Evolutionary conservation across 1,140 invertebrate genomes (phyloP).

Genomic region (Lysiphlebus fabarum): DNA sequence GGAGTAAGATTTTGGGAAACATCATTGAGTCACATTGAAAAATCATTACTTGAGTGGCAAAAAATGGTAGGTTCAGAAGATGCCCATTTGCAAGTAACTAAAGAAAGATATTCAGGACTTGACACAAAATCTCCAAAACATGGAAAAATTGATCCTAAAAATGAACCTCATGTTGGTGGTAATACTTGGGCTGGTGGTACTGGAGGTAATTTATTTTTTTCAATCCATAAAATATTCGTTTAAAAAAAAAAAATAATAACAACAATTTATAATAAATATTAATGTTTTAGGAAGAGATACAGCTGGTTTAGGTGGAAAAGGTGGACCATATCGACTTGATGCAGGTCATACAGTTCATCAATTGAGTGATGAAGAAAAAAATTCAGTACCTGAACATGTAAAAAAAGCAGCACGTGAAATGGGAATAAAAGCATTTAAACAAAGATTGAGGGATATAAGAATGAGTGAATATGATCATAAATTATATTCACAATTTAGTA

Average conservation of each 20-base stretch:
- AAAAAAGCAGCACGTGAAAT: slow-evolving; percentile 88
- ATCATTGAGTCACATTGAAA: slow-evolving; percentile 50
- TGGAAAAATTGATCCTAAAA: slow-evolving; percentile 86
- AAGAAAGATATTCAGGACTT: slow-evolving; percentile 68
- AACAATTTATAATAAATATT: neutral
- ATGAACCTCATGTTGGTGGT: slow-evolving; percentile 90
- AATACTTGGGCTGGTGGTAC: slow-evolving; percentile 96
- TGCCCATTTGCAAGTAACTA: slow-evolving; percentile 69
- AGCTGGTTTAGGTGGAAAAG: slow-evolving; percentile 90
- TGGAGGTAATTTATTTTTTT: slow-evolving; percentile 59
- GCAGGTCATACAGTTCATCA: slow-evolving; percentile 87
- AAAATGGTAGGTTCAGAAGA: slow-evolving; percentile 49
- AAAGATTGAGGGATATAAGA: slow-evolving; percentile 85
- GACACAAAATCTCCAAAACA: slow-evolving; percentile 82
- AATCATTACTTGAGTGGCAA: slow-evolving; percentile 48
- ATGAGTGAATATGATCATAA: slow-evolving; percentile 94
- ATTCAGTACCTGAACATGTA: slow-evolving; percentile 84
- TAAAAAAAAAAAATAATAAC: neutral
- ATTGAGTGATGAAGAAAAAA: slow-evolving; percentile 86
- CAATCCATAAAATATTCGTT: no score
- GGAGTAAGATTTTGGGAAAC: slow-evolving; percentile 64
- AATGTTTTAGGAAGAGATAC: slow-evolving; percentile 68
- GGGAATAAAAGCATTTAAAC: slow-evolving; percentile 84
- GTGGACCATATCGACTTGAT: slow-evolving; percentile 88
- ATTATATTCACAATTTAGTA: slow-evolving; percentile 79